phyloP scores from a whole-genome alignment of 2,113 vertebrate genomes.

The Mastomys natalensis region DNA sequence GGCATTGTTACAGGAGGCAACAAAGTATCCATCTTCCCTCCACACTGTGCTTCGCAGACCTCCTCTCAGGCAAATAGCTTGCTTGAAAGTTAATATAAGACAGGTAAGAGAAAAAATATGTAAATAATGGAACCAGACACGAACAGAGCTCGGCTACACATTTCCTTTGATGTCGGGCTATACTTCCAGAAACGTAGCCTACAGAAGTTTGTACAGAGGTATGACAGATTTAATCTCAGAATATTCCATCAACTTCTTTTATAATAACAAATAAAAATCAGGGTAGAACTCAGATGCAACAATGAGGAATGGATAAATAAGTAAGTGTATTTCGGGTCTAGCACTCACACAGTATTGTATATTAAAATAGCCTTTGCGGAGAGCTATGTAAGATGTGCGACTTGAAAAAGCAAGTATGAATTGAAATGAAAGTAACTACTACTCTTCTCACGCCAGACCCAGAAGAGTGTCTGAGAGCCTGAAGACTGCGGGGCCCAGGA shows the following conservation, averaged over 20 bases:
- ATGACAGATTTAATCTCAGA: conserved; percentile 13
- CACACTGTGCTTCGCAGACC: neutral
- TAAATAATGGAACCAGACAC: neutral
- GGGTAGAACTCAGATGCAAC: conserved; percentile 30
- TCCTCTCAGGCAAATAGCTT: neutral
- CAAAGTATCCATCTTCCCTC: neutral
- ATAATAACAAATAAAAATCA: conserved; percentile 37
- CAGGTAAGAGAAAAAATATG: conserved; percentile 17
- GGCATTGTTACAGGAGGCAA: neutral
- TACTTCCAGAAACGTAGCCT: neutral
- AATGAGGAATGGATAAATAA: conserved; percentile 31
- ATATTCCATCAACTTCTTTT: neutral
- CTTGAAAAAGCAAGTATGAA: neutral
- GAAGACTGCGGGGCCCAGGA: neutral
- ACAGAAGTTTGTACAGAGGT: neutral
- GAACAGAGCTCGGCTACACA: neutral
- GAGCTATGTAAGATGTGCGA: neutral
- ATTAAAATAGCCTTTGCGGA: neutral
- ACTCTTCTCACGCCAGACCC: neutral
- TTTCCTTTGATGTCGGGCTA: conserved; percentile 18
- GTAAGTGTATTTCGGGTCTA: neutral
- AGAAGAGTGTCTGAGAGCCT: neutral
- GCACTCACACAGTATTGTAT: neutral
- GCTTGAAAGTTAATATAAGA: conserved; percentile 41
- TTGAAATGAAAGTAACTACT: neutral